These are phyloP conservation scores for Anas platyrhynchos DNA, from an alignment of 2,113 vertebrate genomes.

Conservation along the genomic window DNA sequence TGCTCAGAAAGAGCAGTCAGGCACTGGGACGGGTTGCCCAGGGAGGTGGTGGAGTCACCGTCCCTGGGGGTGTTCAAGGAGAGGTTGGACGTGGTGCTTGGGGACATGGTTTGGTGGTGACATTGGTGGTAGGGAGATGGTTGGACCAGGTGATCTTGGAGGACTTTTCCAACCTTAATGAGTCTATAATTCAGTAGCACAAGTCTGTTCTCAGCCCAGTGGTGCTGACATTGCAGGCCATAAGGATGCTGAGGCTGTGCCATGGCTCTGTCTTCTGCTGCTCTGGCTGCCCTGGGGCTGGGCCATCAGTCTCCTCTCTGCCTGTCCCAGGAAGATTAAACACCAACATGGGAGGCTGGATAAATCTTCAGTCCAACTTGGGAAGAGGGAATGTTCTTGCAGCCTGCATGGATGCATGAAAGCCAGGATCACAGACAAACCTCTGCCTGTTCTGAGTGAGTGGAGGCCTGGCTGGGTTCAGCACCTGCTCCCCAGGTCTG, in stretches of 20 bases:
- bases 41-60: no score
- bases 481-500: not conserved
- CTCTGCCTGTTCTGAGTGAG: not conserved
- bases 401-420: not conserved
- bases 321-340: not conserved
- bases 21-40: no score
- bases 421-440: not conserved
- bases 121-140: no score
- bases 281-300: not conserved
- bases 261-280: not conserved
- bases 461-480: not conserved
- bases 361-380: not conserved
- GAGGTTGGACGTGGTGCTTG: no score
- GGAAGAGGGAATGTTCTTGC: not conserved
- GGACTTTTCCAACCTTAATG: no score
- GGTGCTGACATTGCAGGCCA: rapidly evolving
- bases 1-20: no score
- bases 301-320: not conserved
- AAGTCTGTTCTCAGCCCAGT: not conserved
- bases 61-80: no score
- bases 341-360: not conserved
- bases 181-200: rapidly evolving
- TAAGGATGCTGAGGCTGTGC: rapidly evolving
- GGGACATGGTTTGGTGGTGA: no score
- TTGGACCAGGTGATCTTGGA: no score